Base-by-base conservation (phyloP, 2,888 invertebrate species). In the Heteropelma amictum region DNA sequence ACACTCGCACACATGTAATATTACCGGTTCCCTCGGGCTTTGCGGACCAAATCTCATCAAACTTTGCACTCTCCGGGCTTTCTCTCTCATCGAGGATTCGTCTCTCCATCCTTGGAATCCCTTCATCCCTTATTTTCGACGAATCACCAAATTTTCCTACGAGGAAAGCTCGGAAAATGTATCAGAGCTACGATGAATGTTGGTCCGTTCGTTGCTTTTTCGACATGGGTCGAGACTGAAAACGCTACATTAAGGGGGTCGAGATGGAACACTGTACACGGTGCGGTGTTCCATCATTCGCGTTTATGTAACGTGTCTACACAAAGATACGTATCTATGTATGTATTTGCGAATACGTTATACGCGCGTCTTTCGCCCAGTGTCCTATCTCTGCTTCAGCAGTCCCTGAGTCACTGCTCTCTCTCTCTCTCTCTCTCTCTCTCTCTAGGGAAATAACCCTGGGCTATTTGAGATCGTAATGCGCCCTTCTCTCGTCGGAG, bases 361-460 rank as follows among this genome's bases (percentile, higher is more conserved):
- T 38, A n/a, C 21, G 12, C 33, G 53, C 5, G 30, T 7, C 40
- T 56, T 23, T 61, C 17, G 21, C 10, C 33, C 26, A 19, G 54
- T 6, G 35, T 35, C 53, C 45, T 33, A 51, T 67, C 60, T 53
- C 60, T 5, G 26, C 49, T 35, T 51, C 45, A 42, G 60, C 30
- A 30, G 49, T 72, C 40, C 40, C 61, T 35, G 49, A 17, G 56
- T 53, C 42, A 45, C 42, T n/a, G n/a, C n/a, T n/a, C n/a, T n/a
- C n/a, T n/a, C n/a, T n/a, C n/a, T n/a, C n/a, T n/a, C n/a, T n/a
- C n/a, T n/a, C n/a, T n/a, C n/a, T 56, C 68, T 69, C 64, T 72
- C 68, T 72, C 83, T 77, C 83, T 26, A 68, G 83, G 83, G 83
- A 83, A 83, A 83, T 83, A 83, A 83, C 77, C 75, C 69, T 71